Evolutionary conservation across 2,113 vertebrate genomes (phyloP), one percentile per base, ranked within the genome.

Genomic region (Hucho hucho): DNA sequence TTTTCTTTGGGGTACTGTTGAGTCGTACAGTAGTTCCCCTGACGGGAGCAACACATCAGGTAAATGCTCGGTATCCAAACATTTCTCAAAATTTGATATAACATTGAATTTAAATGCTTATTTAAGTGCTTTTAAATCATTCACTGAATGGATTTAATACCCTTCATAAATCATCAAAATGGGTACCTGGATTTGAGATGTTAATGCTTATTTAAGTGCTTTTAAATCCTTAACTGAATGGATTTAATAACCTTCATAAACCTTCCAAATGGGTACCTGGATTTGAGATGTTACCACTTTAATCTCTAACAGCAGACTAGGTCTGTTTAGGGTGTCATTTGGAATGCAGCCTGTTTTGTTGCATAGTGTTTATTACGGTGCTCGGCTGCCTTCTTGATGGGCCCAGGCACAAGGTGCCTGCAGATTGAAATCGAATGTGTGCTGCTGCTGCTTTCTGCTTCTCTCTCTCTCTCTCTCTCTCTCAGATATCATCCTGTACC

Each of bases 331-430:
- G 22, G 37, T 22, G 22, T n/a, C 37, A 43, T 12, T 22, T 69
- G 14, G 66, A n/a, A 6, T 20, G 4, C 32, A 22, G 43, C 7
- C 67, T 24, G 37, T 43, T 43, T 43, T 11, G 37, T 43, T 11
- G 37, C 37, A 22, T 58, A 74, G 53, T 18, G 53, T 73, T 71
- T 78, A 64, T 81, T 13, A 53, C 58, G 28, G 4, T 0, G 69
- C 64, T 74, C 53, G 22, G 74, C 70, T 72, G 76, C 82, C 22
- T 79, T 71, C 43, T 69, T 26, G 68, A 84, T 79, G 78, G 79
- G 64, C 58, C 86, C 71, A 26, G 43, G 74, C 75, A 58, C 13
- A 16, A 53, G 56, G 0, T 16, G 5, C 56, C 58, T 67, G 49
- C 18, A 69, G 73, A 77, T 72, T 82, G 80, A 80, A 81, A 83